These are phyloP conservation scores for Tragelaphus imberbis DNA, from an alignment of 2,113 vertebrate species.

Conservation along the genomic window DNA sequence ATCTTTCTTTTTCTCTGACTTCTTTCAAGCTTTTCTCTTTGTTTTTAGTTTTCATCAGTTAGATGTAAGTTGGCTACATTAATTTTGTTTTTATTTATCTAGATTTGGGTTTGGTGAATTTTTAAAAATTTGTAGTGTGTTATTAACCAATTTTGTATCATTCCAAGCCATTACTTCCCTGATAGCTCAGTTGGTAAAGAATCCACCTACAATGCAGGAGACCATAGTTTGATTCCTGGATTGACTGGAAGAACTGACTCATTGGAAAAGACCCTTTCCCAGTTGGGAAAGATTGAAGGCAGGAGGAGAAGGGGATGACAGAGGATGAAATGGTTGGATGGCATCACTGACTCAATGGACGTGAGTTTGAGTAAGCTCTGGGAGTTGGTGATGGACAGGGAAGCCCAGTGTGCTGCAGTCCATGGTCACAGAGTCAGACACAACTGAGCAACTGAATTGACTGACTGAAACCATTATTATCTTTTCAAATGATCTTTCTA, in stretches of 20 bases:
- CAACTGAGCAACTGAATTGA: neutral
- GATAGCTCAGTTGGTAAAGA: neutral
- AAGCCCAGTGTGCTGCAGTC: neutral
- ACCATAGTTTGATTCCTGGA: neutral
- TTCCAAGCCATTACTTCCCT: neutral
- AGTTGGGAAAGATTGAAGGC: neutral
- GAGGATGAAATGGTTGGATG: neutral
- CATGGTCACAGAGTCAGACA: fast-evolving
- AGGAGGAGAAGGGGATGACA: neutral
- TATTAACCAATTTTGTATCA: neutral
- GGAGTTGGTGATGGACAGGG: neutral
- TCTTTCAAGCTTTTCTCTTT: neutral
- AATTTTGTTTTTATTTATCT: neutral
- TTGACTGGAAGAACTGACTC: neutral
- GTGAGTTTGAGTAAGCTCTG: neutral
- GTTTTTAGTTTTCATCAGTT: neutral
- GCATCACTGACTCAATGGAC: neutral
- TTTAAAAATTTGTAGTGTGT: neutral
- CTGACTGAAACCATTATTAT: neutral
- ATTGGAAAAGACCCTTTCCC: neutral
- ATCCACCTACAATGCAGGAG: neutral
- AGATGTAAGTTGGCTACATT: neutral
- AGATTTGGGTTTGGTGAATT: neutral
- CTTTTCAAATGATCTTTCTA: neutral
- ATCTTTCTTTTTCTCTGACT: neutral